phyloP scores from a whole-genome alignment of 1,140 invertebrate species.

The Myzus persicae region DNA sequence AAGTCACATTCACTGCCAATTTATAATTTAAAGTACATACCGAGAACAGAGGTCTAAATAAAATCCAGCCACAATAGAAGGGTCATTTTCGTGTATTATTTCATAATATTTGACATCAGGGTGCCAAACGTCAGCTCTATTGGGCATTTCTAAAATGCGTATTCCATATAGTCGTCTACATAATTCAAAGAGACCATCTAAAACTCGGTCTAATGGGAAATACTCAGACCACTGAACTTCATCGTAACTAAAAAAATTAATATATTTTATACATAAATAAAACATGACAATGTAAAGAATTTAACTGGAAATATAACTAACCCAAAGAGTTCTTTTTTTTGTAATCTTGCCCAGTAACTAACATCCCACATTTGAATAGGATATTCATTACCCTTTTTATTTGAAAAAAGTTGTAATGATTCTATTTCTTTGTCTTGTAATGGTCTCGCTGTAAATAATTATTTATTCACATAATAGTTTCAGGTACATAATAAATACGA shows the following conservation, averaged over 20 bases:
- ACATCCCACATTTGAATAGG: constrained; percentile 84
- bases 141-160: constrained; percentile 74
- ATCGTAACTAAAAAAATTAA: constrained; percentile 68
- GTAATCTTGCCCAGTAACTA: constrained; percentile 82
- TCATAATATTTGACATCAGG: constrained; percentile 85
- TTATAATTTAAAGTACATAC: constrained; percentile 62
- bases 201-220: constrained; percentile 82
- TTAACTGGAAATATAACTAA: background rate
- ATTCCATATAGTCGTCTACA: constrained; percentile 82
- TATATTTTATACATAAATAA: background rate
- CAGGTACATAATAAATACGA: background rate
- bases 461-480: background rate
- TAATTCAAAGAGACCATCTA: constrained; percentile 78
- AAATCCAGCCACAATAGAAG: constrained; percentile 77
- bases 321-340: constrained; percentile 63
- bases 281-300: background rate
- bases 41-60: constrained; percentile 84
- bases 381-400: constrained; percentile 74
- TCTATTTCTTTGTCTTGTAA: constrained; percentile 80
- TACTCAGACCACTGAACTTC: constrained; percentile 79
- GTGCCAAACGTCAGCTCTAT: constrained; percentile 76
- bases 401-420: constrained; percentile 78
- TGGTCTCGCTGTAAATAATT: constrained; percentile 68
- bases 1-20: background rate
- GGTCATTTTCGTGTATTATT: constrained; percentile 76